phyloP scores from a whole-genome alignment of 2,888 invertebrate species.

The Athalia circularis region DNA sequence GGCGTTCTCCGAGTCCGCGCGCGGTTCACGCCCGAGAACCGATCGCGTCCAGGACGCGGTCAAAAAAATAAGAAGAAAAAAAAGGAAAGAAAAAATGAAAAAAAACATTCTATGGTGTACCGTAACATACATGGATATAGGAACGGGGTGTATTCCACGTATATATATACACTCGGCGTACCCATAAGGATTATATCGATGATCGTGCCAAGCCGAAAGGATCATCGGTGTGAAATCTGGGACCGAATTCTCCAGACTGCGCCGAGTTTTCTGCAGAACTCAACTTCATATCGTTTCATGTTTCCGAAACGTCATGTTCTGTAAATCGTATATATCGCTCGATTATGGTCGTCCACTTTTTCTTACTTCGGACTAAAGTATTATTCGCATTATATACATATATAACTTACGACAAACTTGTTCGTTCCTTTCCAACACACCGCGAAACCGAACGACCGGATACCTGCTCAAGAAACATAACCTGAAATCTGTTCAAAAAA shows the following conservation, averaged over 20 bases:
- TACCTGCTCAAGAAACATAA: background rate
- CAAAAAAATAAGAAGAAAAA: too few relatives aligned
- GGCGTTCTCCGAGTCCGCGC: conserved; percentile 55
- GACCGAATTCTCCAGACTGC: background rate
- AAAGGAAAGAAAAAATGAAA: too few relatives aligned
- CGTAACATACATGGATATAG: background rate
- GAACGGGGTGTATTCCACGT: conserved; percentile 19
- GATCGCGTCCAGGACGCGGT: too few relatives aligned
- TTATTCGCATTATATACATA: background rate
- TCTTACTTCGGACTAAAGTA: too few relatives aligned
- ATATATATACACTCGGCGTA: too few relatives aligned
- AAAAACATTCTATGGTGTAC: too few relatives aligned
- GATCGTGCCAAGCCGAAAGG: conserved; percentile 34
- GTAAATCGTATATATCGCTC: too few relatives aligned
- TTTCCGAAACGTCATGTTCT: conserved; percentile 16
- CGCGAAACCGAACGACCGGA: conserved; percentile 12
- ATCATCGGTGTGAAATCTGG: conserved; percentile 38
- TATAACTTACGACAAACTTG: conserved; percentile 38
- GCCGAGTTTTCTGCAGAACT: conserved; percentile 20
- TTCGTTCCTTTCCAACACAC: conserved; percentile 26
- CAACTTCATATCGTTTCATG: conserved; percentile 16
- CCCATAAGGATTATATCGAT: background rate
- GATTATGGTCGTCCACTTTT: too few relatives aligned
- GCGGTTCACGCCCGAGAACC: conserved; percentile 42
- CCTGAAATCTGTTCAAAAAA: background rate